Evolutionary conservation across 2,888 invertebrate species (phyloP).

Genomic region (Calephelis perditalis): DNA sequence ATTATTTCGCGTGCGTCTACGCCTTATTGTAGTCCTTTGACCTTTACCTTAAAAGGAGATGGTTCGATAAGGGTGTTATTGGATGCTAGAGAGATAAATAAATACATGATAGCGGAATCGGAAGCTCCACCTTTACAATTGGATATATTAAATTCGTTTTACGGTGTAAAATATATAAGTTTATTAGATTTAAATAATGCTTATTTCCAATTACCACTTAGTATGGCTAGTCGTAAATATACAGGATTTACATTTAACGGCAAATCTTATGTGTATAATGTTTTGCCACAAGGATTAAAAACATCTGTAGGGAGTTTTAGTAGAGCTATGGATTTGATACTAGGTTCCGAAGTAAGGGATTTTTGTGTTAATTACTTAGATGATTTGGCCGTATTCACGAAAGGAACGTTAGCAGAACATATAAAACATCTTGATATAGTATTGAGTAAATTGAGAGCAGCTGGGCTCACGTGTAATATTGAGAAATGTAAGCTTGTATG

Average conservation of each 20-base stretch:
- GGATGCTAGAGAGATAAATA: constrained; percentile 26
- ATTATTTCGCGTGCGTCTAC: constrained; percentile 26
- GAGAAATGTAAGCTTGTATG: constrained; percentile 24
- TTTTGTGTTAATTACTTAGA: constrained; percentile 34
- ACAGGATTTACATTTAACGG: constrained; percentile 26
- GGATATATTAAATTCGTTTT: constrained; percentile 25
- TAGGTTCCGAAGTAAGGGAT: constrained; percentile 29
- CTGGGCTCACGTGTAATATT: constrained; percentile 24
- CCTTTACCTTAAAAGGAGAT: constrained; percentile 23
- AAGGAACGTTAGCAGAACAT: constrained; percentile 24
- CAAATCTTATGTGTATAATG: constrained; percentile 26
- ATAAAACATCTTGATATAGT: constrained; percentile 26
- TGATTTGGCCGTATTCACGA: constrained; percentile 30
- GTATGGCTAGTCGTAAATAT: constrained; percentile 21
- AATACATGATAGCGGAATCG: constrained; percentile 22
- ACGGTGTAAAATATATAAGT: constrained; percentile 24
- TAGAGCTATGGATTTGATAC: constrained; percentile 33
- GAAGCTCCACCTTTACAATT: constrained; percentile 22
- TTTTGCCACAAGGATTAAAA: constrained; percentile 30
- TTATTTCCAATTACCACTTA: constrained; percentile 27
- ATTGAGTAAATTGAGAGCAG: constrained; percentile 16
- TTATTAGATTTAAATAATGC: constrained; percentile 29
- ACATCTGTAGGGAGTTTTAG: constrained; percentile 32
- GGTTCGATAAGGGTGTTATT: constrained; percentile 20
- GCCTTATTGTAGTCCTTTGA: constrained; percentile 31